Percentiles rank a stretch among this genome's conserved stretches.
Conservation (phyloP, 1,140 invertebrate genomes). For the Euglossa dilemma region DNA sequence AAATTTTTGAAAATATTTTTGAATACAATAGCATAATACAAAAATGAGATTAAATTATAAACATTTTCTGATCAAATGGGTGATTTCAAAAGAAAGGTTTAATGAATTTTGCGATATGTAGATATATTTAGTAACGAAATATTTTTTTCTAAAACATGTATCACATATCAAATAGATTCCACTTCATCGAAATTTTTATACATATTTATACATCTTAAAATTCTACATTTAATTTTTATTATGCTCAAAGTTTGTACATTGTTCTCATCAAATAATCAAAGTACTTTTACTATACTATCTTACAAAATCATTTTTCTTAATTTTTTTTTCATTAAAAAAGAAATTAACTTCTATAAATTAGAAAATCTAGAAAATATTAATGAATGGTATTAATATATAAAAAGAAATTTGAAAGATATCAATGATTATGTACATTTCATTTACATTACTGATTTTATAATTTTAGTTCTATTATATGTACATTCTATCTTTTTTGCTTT, state of each 20-base stretch:
- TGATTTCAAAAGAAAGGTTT: not conserved
- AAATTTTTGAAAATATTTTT: not conserved
- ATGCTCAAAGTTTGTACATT: slow-evolving; percentile 43
- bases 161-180: slow-evolving; percentile 17
- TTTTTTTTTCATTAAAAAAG: slow-evolving; percentile 16
- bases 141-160: slow-evolving; percentile 12
- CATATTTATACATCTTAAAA: slow-evolving; percentile 58
- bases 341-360: not conserved
- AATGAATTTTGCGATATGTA: not conserved
- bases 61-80: slow-evolving; percentile 6
- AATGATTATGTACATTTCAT: slow-evolving; percentile 36
- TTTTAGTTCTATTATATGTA: slow-evolving; percentile 16
- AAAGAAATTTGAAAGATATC: slow-evolving; percentile 23
- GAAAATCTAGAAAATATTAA: not conserved
- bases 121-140: not conserved
- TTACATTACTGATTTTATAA: slow-evolving; percentile 16
- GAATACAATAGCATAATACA: slow-evolving; percentile 22
- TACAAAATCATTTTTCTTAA: slow-evolving; percentile 24
- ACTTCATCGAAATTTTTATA: slow-evolving; percentile 14
- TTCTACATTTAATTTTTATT: slow-evolving; percentile 24
- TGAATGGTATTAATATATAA: not conserved
- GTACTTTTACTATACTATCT: not conserved
- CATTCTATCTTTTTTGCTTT: slow-evolving; percentile 2
- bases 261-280: not conserved
- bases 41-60: slow-evolving; percentile 29